Evolutionary conservation across 2,113 vertebrate genomes (phyloP), one percentile per base, ranked within the genome.

Genomic region (Pseudolaguvia tuberculata): DNA sequence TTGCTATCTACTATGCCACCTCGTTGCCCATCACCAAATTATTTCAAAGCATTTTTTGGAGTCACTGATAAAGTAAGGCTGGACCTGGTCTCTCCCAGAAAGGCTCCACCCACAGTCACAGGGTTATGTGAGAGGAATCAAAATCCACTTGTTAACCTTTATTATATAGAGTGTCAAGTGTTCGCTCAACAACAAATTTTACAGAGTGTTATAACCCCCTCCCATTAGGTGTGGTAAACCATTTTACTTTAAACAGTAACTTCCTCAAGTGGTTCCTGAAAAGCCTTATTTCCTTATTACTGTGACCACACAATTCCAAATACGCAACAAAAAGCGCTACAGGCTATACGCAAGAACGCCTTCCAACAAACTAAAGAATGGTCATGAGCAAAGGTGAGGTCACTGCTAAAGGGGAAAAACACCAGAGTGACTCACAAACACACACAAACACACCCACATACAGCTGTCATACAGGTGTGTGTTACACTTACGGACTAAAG

Each of bases 341-440:
- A 12, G 10, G 14, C 14, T 58, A 27, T 21, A 58, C 9, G 12
- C 56, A 27, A 58, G 9, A 42, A 3, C 27, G 15, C 13, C 13
- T 61, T 52, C 39, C 27, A 73, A n/a, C 31, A 35, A 13, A 21
- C 8, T 23, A 63, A 27, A 61, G 1, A 63, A 29, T 17, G 39
- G 65, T 45, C 45, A n/a, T 25, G 66, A 74, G 75, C 20, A 45
- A 77, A 73, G 57, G 58, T 77, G 75, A 79, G 29, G 55, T 77
- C 80, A 75, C 15, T 42, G 11, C 12, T 52, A 21, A 23, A 35
- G 20, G 42, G 70, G 53, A 55, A 79, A 79, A 77, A 51, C 52
- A 67, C 66, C 81, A 52, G 31, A 50, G 23, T 73, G 56, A 80
- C 39, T 77, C 74, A 76, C 0, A n/a, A 12, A 23, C 21, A 15